These are phyloP conservation scores for Puntigrus tetrazona DNA, from an alignment of 2,113 vertebrate genomes.

Conservation along the genomic window DNA sequence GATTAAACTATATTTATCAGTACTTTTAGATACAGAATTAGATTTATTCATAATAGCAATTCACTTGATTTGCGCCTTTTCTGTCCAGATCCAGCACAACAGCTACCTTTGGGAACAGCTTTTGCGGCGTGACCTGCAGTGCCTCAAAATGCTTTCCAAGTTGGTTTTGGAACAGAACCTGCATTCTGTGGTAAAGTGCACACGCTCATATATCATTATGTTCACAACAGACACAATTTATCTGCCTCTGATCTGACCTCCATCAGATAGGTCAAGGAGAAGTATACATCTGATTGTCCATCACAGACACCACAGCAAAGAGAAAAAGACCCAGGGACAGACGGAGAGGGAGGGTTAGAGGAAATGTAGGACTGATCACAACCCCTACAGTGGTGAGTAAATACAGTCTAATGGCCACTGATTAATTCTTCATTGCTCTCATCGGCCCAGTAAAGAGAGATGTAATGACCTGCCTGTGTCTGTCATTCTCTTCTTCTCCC, in stretches of 20 bases:
- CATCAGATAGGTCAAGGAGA: slow-evolving; percentile 59
- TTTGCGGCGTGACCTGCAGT: too few species aligned
- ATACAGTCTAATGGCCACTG: slow-evolving; percentile 98
- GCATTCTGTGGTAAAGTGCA: too few species aligned
- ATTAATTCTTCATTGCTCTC: slow-evolving; percentile 99
- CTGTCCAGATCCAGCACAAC: too few species aligned
- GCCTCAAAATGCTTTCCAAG: neutral
- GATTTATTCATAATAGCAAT: too few species aligned
- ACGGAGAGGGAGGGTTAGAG: slow-evolving; percentile 46
- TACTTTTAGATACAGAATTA: too few species aligned
- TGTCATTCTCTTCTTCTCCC: slow-evolving; percentile 54
- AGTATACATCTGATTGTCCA: slow-evolving; percentile 52
- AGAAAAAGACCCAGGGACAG: slow-evolving; percentile 29
- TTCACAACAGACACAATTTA: slow-evolving; percentile 10
- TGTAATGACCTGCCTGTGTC: slow-evolving; percentile 85
- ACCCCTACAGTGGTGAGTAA: slow-evolving; percentile 76
- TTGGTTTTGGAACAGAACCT: neutral
- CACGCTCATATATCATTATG: neutral
- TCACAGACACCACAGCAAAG: slow-evolving; percentile 47
- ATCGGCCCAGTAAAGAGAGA: slow-evolving; percentile 93
- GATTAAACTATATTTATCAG: too few species aligned
- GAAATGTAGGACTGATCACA: slow-evolving; percentile 65
- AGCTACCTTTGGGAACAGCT: too few species aligned
- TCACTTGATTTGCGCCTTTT: too few species aligned
- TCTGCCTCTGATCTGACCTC: slow-evolving; percentile 52